Evolutionary conservation across 1,140 invertebrate species (phyloP), one percentile per base, ranked within the genome.

Genomic region (Marisa cornuarietis): DNA sequence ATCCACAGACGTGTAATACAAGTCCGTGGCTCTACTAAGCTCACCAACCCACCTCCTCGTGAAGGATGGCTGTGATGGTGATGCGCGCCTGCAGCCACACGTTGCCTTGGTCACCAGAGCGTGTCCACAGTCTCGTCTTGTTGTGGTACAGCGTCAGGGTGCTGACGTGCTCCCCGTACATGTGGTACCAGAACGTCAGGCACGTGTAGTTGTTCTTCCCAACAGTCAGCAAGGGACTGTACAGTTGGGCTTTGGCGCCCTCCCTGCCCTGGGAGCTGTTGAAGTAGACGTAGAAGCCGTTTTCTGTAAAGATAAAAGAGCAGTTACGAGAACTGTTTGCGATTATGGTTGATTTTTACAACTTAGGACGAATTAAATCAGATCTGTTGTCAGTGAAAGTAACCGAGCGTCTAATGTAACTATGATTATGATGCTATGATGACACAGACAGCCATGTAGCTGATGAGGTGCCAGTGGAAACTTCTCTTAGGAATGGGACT

Each of bases 131-230:
- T 10, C 81, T 81, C 51, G 71, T 78, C 58, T 82, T 83, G 16
- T 83, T 73, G 18, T 71, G 80, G 87, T 92, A 89, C 80, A 92
- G 83, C 90, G 91, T 87, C 66, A 90, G 83, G 2, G 71, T 79
- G 68, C 87, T 88, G 69, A 89, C 83, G 73, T 87, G 84, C 24
- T 82, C 79, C 51, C 90, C 90, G 81, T 87, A 87, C 90, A 90
- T 90, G 81, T 89, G 85, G 82, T 90, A 90, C 87, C 87, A 89
- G 80, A 90, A 89, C 14, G 76, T 82, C 11, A 90, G 31, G 78
- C 89, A 90, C 13, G 83, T 78, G 78, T 78, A 83, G 81, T 24
- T 20, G n/a, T 26, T n/a, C 7, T 24, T 22, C 20, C 62, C 81
- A n/a, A 78, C 81, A 26, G 81, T 82, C 51, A 83, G 81, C 18